Evolutionary conservation across 2,888 invertebrate species (phyloP), one percentile per base, ranked within the genome.

Genomic region (Oligia fasciuncula): DNA sequence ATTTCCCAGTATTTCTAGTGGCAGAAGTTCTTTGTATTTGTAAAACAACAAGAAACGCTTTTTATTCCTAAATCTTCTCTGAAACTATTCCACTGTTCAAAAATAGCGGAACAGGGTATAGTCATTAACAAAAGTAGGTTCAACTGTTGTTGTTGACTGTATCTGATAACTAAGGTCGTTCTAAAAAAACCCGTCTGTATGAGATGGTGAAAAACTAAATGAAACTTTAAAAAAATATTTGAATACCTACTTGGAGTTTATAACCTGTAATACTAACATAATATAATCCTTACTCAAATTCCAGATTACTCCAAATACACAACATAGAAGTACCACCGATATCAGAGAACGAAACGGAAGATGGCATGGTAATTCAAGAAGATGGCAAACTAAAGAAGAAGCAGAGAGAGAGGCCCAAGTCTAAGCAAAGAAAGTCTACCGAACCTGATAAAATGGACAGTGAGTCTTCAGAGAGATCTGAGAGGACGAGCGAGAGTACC

Each of bases 261-360:
- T 4, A 40, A 43, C 3, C 14, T 5, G 17, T 5, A 17, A 17
- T 17, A 51, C 51, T 4, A 60, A 60, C 9, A 19, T 67, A 73
- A 40, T 46, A n/a, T 68, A 74, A 81, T n/a, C 4, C 40, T 29
- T 2, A 0, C 14, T 70, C 11, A 1, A 71, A 62, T 88, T 86
- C 0, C 94, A 98, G 98, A 92, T 97, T 98, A 87, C 96, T 98
- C n/a, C 97, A 98, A 94, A 97, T 98, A 89, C 97, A 98, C 94
- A 98, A 98, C 90, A 97, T 98, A 77, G 97, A 97, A 89, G 95
- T 97, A 17, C 97, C 97, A 85, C 98, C 97, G 0, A 97, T 97
- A 79, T 96, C 97, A 0, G 97, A 97, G 19, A 91, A 92, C n/a
- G 94, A 94, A 23, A 94, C 95, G 2, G 97, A 97, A 77, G 97